Evolutionary conservation across 2,113 vertebrate species (phyloP).

Genomic region (Cromileptes altivelis): DNA sequence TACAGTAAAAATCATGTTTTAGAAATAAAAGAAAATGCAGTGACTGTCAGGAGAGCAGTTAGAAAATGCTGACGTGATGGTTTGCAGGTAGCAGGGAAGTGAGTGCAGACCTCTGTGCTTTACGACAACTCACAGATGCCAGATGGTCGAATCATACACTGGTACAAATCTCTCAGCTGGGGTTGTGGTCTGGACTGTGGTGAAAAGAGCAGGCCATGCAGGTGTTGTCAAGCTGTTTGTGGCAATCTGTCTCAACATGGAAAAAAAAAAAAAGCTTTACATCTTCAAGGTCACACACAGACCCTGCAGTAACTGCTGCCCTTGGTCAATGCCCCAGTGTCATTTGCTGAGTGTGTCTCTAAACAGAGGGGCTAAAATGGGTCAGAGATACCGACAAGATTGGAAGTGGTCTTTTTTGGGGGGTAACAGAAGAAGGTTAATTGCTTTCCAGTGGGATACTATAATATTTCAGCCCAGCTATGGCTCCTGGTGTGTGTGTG

Average conservation of each 20-base stretch:
- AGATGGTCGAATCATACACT: conserved; percentile 69
- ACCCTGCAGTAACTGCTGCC: conserved; percentile 62
- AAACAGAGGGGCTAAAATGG: conserved; percentile 42
- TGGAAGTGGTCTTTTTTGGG: conserved; percentile 61
- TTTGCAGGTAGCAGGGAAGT: conserved; percentile 50
- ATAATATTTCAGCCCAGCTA: conserved; percentile 55
- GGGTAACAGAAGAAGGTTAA: conserved; percentile 61
- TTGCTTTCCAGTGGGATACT: conserved; percentile 62
- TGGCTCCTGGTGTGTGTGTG: conserved; percentile 15
- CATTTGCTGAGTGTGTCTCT: conserved; percentile 54
- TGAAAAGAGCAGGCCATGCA: conserved; percentile 49
- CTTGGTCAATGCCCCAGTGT: conserved; percentile 46
- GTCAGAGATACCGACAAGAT: conserved; percentile 44
- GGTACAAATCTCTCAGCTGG: conserved; percentile 74
- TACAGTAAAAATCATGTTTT: conserved; percentile 58
- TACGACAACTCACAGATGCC: conserved; percentile 73
- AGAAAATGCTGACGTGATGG: conserved; percentile 65
- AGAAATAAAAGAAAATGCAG: conserved; percentile 31
- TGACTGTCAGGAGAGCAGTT: conserved; percentile 30
- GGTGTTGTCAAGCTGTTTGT: conserved; percentile 71
- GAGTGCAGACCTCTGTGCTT: conserved; percentile 40
- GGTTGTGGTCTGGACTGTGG: conserved; percentile 47
- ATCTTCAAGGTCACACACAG: conserved; percentile 56
- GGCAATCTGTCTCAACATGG: conserved; percentile 52
- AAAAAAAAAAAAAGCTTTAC: conserved; percentile 43